Base-by-base conservation (phyloP, 1,140 invertebrate genomes). In the Drosophila pseudoobscura region DNA sequence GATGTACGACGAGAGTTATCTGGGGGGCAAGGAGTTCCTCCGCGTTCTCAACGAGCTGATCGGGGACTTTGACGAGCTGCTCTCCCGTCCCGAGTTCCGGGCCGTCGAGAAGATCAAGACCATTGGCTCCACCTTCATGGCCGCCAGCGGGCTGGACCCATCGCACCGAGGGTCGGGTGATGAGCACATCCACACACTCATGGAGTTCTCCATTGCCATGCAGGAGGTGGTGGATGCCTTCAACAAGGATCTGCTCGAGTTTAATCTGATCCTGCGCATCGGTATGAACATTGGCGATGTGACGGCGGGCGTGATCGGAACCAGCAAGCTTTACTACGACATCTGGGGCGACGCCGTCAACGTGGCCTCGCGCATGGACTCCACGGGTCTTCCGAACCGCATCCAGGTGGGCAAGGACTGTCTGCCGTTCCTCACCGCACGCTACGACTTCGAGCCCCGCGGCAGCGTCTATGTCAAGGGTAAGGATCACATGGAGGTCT, bases 261-360 rank as follows among this genome's bases (percentile, higher is more conserved):
- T 98, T 85, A 97, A 98, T 92, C 94, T 99, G 43, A 95, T 97
- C n/a, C 90, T 99, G n/a, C 94, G 97, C 45, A 95, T 96, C n/a
- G 95, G 95, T 1, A 95, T 94, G 75, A 96, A 96, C 78, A 95
- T 94, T 65, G 98, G 98, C 0, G 97, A 98, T 77, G 97, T 99
- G 0, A 98, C 97, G 0, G 97, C 97, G 0, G 98, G 98, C 4
- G 98, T 99, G 0, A 99, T 99, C 51, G 98, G 98, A 0, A 99
- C 98, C 0, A 97, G 96, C 0, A 99, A 99, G 89, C 92, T 99
- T 15, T 97, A 98, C 84, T 99, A 99, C 77, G 98, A 99, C 91
- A 99, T 99, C 55, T 99, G 98, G 98, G 98, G 98, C 0, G 98
- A 99, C 92, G 97, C 98, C 0, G 98, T 99, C 0, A 99, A 99